phyloP scores from a whole-genome alignment of 2,797 vertebrate species.

The Myotis findleyi region DNA sequence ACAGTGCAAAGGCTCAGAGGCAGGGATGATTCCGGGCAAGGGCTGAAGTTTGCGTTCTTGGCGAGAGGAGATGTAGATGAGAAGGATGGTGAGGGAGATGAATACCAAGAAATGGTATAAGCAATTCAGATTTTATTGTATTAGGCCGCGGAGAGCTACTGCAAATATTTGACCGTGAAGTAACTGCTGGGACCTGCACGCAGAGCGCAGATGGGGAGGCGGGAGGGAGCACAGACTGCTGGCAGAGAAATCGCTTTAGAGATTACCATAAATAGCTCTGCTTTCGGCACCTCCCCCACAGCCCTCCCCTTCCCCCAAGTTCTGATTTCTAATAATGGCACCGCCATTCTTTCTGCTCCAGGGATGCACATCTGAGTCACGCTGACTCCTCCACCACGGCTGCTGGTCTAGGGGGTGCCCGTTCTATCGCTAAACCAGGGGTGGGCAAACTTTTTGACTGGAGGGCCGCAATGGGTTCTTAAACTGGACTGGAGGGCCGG shows the following conservation, averaged over 20 bases:
- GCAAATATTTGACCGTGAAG: background rate
- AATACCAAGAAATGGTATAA: background rate
- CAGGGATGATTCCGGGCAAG: background rate
- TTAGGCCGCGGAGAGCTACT: fast-evolving
- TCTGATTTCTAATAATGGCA: slow-evolving; percentile 73
- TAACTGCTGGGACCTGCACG: background rate
- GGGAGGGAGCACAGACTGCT: background rate
- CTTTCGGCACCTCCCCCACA: background rate
- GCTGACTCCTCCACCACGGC: background rate
- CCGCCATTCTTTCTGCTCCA: background rate
- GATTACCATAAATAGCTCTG: slow-evolving; percentile 71
- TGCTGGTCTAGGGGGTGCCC: background rate
- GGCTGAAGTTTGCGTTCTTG: background rate
- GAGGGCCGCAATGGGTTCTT: no score
- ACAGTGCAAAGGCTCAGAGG: background rate
- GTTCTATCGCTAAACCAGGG: background rate
- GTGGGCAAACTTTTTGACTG: no score
- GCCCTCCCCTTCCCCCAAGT: background rate
- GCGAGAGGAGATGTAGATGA: background rate
- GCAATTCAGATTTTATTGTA: background rate
- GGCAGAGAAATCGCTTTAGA: background rate
- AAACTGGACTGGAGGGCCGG: no score
- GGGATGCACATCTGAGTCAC: slow-evolving; percentile 46
- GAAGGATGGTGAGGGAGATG: background rate
- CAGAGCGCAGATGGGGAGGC: background rate